Conservation (phyloP, 2,113 vertebrate species). For the Grammomys dolichurus region DNA sequence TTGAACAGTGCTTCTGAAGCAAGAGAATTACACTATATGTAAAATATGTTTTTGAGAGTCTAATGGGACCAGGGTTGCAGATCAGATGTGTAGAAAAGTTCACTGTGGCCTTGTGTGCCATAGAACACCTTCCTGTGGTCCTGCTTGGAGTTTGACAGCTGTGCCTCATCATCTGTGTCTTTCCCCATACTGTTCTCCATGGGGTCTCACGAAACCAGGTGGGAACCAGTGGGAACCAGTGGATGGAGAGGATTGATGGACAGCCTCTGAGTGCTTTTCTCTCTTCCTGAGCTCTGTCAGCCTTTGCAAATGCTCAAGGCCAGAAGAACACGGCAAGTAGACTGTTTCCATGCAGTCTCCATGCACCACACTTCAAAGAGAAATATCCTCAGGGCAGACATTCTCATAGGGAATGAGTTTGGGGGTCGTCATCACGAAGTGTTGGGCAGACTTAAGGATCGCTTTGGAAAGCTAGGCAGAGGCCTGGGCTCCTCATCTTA, state of each 20-base stretch:
- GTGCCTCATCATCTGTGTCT: neutral
- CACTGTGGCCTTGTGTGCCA: too few species aligned
- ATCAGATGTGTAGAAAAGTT: too few species aligned
- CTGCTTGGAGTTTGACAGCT: neutral
- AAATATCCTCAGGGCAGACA: fast-evolving
- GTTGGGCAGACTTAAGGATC: too few species aligned
- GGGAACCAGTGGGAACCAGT: neutral
- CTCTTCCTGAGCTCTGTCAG: too few species aligned
- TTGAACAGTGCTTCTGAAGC: neutral
- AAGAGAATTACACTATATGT: too few species aligned
- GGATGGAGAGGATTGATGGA: too few species aligned
- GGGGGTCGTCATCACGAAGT: fast-evolving
- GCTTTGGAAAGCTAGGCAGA: fast-evolving
- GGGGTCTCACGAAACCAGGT: neutral
- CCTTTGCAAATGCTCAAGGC: fast-evolving
- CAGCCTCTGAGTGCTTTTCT: too few species aligned
- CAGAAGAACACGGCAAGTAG: fast-evolving
- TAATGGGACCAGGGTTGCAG: too few species aligned
- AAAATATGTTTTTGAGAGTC: fast-evolving
- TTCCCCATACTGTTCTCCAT: too few species aligned
- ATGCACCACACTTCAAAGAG: too few species aligned
- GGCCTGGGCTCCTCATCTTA: fast-evolving
- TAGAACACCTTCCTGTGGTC: neutral
- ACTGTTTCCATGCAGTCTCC: fast-evolving
- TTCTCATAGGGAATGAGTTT: neutral